Conservation (phyloP, 2,888 invertebrate species). For the Thera britannica region DNA sequence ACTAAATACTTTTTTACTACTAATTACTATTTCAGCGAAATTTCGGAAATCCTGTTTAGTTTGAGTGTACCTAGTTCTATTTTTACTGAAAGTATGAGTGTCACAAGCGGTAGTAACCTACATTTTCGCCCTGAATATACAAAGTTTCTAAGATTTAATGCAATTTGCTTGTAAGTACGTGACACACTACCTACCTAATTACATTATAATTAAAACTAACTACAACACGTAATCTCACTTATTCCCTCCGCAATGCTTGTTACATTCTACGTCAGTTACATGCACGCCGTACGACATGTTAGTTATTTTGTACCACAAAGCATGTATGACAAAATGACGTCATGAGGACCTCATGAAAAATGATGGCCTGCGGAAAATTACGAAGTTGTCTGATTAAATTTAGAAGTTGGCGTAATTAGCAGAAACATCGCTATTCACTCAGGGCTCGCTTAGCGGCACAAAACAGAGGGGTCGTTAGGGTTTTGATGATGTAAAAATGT, state of each 20-base stretch:
- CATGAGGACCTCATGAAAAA: conserved; percentile 69
- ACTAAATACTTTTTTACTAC: too few species aligned
- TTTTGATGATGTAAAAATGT: conserved; percentile 44
- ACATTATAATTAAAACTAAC: conserved; percentile 40
- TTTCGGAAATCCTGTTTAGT: too few species aligned
- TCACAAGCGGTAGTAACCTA: not conserved
- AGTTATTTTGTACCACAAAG: conserved; percentile 3
- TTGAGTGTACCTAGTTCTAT: too few species aligned
- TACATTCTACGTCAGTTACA: conserved; percentile 23
- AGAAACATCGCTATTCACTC: conserved; percentile 82
- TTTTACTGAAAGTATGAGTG: too few species aligned
- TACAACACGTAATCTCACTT: conserved; percentile 42
- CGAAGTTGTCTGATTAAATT: conserved; percentile 83
- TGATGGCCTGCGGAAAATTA: conserved; percentile 75
- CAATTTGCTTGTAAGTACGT: conserved; percentile 20
- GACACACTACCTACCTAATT: conserved; percentile 35
- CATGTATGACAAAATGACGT: conserved; percentile 40
- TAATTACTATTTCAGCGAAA: too few species aligned
- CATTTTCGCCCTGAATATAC: not conserved
- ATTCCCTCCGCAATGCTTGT: not conserved
- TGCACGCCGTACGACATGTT: not conserved
- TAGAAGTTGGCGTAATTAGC: conserved; percentile 82
- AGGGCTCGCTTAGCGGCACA: conserved; percentile 61
- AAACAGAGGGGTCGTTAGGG: conserved; percentile 48
- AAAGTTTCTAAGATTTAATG: conserved; percentile 31